phyloP scores from a whole-genome alignment of 2,888 invertebrate genomes.

The Drosophila basisetae region DNA sequence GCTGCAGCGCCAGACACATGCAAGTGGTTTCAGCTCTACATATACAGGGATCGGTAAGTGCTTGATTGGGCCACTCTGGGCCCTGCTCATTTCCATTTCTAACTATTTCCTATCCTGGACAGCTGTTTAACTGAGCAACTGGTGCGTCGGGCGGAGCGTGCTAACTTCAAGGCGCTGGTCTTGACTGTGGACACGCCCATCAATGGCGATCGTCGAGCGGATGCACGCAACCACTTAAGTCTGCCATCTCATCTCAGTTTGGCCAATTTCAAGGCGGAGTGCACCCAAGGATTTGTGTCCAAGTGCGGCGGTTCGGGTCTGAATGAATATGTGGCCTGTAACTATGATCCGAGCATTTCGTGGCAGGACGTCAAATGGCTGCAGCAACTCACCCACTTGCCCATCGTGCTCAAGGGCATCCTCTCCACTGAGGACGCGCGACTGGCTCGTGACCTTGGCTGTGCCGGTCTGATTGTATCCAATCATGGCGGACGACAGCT shows the following conservation, averaged over 20 bases:
- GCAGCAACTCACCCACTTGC: constrained; percentile 90
- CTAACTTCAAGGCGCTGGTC: constrained; percentile 93
- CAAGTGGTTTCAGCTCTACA: constrained; percentile 97
- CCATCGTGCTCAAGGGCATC: constrained; percentile 94
- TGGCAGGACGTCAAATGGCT: constrained; percentile 97
- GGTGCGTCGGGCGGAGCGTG: constrained; percentile 91
- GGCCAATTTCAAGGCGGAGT: constrained; percentile 90
- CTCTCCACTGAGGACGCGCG: constrained; percentile 94
- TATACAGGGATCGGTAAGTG: constrained; percentile 91
- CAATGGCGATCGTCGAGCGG: constrained; percentile 93
- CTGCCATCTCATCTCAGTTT: constrained; percentile 92
- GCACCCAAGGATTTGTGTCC: constrained; percentile 69
- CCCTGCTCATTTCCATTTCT: too few relatives aligned
- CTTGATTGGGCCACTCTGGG: too few relatives aligned
- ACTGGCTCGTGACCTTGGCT: constrained; percentile 90
- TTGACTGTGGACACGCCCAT: constrained; percentile 95
- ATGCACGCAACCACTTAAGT: constrained; percentile 92
- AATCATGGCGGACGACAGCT: constrained; percentile 96
- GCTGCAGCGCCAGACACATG: constrained; percentile 90
- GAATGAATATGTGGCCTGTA: constrained; percentile 90
- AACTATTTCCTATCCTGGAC: constrained; percentile 81
- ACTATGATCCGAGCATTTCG: constrained; percentile 92
- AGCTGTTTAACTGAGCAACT: constrained; percentile 88
- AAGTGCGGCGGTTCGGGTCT: constrained; percentile 88
- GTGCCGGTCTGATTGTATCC: constrained; percentile 93